These are phyloP conservation scores for Pyrrhia umbra DNA, from an alignment of 2,888 invertebrate species.

Conservation along the genomic window DNA sequence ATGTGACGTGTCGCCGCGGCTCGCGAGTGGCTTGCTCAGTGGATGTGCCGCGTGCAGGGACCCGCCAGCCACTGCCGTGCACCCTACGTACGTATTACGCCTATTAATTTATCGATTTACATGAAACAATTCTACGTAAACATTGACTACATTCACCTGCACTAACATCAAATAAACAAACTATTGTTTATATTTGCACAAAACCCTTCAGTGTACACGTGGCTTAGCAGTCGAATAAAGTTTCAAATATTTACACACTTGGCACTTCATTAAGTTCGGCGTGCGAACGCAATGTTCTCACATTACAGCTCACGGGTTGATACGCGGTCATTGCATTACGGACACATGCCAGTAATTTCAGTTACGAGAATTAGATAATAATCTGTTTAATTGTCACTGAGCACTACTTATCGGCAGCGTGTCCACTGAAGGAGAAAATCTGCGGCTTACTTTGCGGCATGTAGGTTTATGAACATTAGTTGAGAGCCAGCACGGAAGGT, in stretches of 20 bases:
- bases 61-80: conserved; percentile 3
- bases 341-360: not conserved
- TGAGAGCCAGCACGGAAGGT: too few species aligned
- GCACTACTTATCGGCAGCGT: not conserved
- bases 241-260: conserved; percentile 13
- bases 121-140: conserved; percentile 19
- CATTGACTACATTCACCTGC: conserved; percentile 12
- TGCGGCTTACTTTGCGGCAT: too few species aligned
- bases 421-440: not conserved
- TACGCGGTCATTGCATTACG: not conserved
- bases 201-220: not conserved
- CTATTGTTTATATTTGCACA: not conserved
- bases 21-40: too few species aligned
- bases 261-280: conserved; percentile 1
- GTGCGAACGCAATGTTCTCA: not conserved
- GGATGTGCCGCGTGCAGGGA: not conserved
- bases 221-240: conserved; percentile 16
- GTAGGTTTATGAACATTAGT: too few species aligned
- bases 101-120: conserved; percentile 24
- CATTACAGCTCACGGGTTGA: not conserved
- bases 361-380: not conserved
- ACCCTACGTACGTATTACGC: conserved; percentile 16
- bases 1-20: too few species aligned
- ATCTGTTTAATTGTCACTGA: not conserved
- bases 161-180: not conserved